A percentile compares a stretch with the other conserved stretches of the same genome.
Conservation (phyloP, 2,113 vertebrate genomes). For the Lycaon pictus region DNA sequence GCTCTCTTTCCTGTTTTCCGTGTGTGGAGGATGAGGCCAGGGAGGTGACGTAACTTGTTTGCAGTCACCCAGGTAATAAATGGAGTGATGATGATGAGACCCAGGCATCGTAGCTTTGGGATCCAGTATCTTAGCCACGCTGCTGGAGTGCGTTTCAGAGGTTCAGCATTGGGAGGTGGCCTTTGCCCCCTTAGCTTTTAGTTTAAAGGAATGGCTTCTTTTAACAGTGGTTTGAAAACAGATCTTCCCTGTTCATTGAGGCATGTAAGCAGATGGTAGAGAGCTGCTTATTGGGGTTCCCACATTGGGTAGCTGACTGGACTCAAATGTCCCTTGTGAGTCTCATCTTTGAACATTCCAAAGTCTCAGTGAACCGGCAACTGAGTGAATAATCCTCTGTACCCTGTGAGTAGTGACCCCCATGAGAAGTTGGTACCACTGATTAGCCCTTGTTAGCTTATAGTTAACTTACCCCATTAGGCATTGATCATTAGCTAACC, state of each 20-base stretch:
- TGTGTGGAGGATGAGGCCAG: background rate
- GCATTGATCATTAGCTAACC: background rate
- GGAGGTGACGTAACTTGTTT: background rate
- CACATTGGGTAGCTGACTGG: background rate
- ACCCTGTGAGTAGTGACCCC: background rate
- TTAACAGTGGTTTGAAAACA: background rate
- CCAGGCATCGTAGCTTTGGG: background rate
- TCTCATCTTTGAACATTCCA: background rate
- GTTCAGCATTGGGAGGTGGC: background rate
- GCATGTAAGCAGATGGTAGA: background rate
- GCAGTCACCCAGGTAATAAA: background rate
- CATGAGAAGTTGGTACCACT: background rate
- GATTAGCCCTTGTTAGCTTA: background rate
- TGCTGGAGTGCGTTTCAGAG: background rate
- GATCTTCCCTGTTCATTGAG: background rate
- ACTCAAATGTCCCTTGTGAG: background rate
- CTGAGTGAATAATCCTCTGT: background rate
- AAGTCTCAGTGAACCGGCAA: background rate
- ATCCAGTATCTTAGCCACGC: fast-evolving
- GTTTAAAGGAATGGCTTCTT: background rate
- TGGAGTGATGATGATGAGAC: background rate
- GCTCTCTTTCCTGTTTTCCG: background rate
- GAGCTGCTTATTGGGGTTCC: background rate
- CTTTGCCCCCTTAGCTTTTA: background rate
- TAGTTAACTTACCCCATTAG: background rate